Conservation (phyloP, 2,888 invertebrate species). For the Ischnura elegans region DNA sequence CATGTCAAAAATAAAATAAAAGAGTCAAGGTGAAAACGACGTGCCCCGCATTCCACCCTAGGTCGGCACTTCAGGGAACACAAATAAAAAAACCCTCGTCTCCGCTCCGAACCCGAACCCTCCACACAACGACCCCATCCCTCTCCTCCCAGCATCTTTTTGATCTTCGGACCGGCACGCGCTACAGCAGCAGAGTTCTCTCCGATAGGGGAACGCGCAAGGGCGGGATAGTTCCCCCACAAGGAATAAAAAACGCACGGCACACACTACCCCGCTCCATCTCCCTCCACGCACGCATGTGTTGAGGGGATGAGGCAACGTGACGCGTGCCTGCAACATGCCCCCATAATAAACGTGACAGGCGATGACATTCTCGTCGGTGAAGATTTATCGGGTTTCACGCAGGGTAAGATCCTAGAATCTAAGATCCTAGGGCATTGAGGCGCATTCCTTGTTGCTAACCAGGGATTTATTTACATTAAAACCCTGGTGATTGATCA, state of each 20-base stretch:
- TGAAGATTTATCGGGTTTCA: too few relatives aligned
- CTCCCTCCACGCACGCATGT: neutral
- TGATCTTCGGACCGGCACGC: constrained; percentile 29
- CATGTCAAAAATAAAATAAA: neutral
- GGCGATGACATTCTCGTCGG: too few relatives aligned
- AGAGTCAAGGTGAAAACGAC: constrained; percentile 29
- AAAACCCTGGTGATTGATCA: too few relatives aligned
- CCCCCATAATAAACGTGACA: neutral
- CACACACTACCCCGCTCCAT: neutral
- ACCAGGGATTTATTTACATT: too few relatives aligned
- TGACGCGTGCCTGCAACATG: neutral
- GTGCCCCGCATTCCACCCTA: constrained; percentile 26
- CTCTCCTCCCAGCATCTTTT: neutral
- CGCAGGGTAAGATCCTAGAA: too few relatives aligned
- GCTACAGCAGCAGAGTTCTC: neutral
- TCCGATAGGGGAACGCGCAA: neutral
- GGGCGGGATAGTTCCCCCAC: neutral
- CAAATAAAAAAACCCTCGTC: neutral
- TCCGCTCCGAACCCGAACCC: neutral
- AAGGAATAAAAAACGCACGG: neutral
- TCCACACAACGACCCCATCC: neutral
- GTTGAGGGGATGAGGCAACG: neutral
- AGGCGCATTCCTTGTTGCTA: too few relatives aligned
- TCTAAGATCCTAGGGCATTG: too few relatives aligned
- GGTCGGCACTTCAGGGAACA: neutral